phyloP scores from a whole-genome alignment of 2,888 invertebrate genomes.

The Minunthozetes semirufus region DNA sequence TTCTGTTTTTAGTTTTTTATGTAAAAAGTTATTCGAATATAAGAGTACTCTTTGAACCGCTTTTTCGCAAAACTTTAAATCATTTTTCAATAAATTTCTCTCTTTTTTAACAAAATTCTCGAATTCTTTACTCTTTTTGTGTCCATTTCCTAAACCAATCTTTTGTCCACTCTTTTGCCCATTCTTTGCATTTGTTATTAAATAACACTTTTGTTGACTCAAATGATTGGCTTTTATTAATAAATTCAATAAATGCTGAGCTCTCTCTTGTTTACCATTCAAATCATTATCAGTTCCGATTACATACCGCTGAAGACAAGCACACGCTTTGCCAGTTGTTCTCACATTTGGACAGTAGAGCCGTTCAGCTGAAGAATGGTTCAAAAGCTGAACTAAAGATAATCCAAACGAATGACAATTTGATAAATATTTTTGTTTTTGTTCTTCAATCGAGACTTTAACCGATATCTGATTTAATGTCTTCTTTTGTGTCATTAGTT shows the following conservation, averaged over 20 bases:
- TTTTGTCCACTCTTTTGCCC: neutral
- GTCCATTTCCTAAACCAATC: slow-evolving; percentile 48
- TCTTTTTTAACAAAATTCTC: slow-evolving; percentile 46
- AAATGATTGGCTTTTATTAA: slow-evolving; percentile 45
- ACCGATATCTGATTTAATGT: neutral
- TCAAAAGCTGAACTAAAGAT: slow-evolving; percentile 33
- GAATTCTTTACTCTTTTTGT: slow-evolving; percentile 46
- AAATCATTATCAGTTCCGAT: slow-evolving; percentile 27
- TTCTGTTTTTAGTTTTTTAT: slow-evolving; percentile 47
- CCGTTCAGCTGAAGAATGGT: slow-evolving; percentile 44
- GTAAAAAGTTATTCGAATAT: slow-evolving; percentile 50
- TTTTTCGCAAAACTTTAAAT: slow-evolving; percentile 46
- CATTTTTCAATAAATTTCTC: slow-evolving; percentile 44
- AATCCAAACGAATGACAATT: slow-evolving; percentile 10
- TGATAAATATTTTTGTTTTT: neutral
- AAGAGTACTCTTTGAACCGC: slow-evolving; percentile 46
- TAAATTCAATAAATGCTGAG: slow-evolving; percentile 43
- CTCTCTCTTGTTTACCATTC: slow-evolving; percentile 40
- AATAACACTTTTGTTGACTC: slow-evolving; percentile 44
- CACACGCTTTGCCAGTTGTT: slow-evolving; percentile 33
- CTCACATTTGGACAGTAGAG: slow-evolving; percentile 38
- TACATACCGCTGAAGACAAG: slow-evolving; percentile 38
- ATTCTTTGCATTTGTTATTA: slow-evolving; percentile 18
- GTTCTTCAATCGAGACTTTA: neutral
- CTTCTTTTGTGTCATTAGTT: neutral